These are phyloP conservation scores for Oenanthe oenanthe DNA, from an alignment of 2,113 vertebrate genomes.

Conservation along the genomic window DNA sequence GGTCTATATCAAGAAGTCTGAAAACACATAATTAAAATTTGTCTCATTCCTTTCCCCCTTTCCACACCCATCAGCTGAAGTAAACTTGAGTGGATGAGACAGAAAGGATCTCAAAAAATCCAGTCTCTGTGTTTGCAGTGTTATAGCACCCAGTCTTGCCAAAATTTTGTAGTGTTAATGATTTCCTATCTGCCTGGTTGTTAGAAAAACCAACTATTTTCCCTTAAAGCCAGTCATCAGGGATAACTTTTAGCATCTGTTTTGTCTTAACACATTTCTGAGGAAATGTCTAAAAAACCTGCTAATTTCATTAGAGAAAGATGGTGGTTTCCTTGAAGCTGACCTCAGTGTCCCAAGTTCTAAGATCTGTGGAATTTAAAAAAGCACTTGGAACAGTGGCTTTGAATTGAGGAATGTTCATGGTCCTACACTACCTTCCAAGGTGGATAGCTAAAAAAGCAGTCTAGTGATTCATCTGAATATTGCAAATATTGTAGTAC, in stretches of 20 bases:
- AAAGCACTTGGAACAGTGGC: neutral
- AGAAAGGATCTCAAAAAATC: conserved; percentile 27
- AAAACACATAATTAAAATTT: neutral
- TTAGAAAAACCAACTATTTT: neutral
- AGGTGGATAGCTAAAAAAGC: neutral
- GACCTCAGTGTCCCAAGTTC: neutral
- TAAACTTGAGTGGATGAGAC: neutral
- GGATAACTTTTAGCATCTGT: conserved; percentile 32
- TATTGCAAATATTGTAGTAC: neutral
- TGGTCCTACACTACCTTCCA: neutral
- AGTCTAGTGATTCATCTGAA: neutral
- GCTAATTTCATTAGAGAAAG: conserved; percentile 13
- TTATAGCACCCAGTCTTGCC: neutral
- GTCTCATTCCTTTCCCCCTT: neutral
- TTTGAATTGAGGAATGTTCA: neutral
- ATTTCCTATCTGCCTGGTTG: conserved; percentile 11
- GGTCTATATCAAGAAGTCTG: neutral
- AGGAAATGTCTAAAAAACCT: neutral
- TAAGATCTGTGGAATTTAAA: neutral
- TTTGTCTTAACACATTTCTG: neutral
- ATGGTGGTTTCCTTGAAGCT: neutral
- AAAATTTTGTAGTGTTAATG: conserved; percentile 14
- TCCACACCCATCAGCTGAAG: neutral
- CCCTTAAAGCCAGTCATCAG: neutral
- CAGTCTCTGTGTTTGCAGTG: neutral